These are phyloP conservation scores for Heterodera schachtii DNA, from an alignment of 1,140 invertebrate species.

Conservation along the genomic window DNA sequence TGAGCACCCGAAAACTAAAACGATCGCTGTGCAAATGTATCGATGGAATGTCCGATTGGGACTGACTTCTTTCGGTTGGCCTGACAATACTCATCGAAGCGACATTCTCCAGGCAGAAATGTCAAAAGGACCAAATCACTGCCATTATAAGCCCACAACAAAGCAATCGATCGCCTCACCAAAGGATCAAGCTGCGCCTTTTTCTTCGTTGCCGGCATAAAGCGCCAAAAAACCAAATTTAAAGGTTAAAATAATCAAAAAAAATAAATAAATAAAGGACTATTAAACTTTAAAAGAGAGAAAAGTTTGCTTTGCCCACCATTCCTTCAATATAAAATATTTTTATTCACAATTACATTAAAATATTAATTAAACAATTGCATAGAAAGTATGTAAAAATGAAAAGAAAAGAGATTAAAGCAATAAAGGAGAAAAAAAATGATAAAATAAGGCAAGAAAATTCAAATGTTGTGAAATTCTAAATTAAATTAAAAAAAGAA, in stretches of 20 bases:
- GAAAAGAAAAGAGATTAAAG: neutral
- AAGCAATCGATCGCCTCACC: neutral
- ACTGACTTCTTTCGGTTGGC: neutral
- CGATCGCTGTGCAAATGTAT: neutral
- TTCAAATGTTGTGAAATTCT: neutral
- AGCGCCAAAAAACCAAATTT: neutral
- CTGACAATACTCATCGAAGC: constrained; percentile 5
- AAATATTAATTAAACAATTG: too few species aligned
- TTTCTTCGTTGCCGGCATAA: constrained; percentile 2
- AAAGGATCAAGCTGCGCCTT: constrained; percentile 1
- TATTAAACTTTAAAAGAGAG: too few species aligned
- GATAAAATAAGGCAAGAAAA: neutral
- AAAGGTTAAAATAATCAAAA: constrained; percentile 3
- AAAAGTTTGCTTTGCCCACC: too few species aligned
- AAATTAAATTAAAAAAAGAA: too few species aligned
- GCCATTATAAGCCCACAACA: neutral
- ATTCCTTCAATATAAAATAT: neutral
- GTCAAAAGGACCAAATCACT: constrained; percentile 4
- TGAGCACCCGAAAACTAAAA: neutral
- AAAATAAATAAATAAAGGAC: neutral
- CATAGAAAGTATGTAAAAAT: too few species aligned
- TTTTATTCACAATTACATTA: neutral
- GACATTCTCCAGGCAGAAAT: neutral
- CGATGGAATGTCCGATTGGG: too few species aligned
- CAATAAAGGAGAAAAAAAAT: neutral